Conservation (phyloP, 2,797 vertebrate genomes). For the Eurystomus glaucurus region DNA sequence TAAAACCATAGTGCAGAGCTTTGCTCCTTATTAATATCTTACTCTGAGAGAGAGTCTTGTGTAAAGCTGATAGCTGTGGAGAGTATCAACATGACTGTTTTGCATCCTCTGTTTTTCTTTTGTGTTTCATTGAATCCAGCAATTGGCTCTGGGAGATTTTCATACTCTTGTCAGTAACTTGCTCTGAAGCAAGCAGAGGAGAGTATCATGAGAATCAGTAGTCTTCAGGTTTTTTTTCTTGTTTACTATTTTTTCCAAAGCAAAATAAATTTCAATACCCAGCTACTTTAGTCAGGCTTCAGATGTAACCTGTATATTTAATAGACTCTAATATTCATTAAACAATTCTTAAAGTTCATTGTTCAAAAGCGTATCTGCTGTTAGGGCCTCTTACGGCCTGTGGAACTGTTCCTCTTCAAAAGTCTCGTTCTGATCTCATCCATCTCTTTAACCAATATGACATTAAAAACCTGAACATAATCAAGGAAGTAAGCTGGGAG, state of each 20-base stretch:
- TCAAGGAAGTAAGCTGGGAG: background rate
- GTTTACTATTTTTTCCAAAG: background rate
- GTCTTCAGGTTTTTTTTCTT: background rate
- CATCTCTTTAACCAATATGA: background rate
- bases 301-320: background rate
- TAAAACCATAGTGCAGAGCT: background rate
- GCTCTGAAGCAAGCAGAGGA: background rate
- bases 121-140: background rate
- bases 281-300: background rate
- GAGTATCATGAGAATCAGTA: background rate
- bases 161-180: background rate
- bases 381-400: background rate
- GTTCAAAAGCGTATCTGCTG: background rate
- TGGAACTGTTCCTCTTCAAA: background rate
- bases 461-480: background rate
- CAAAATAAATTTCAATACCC: background rate
- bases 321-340: background rate
- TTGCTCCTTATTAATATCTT: background rate
- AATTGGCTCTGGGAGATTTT: background rate
- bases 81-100: background rate
- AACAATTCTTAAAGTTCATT: background rate
- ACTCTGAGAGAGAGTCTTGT: background rate
- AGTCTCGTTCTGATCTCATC: background rate
- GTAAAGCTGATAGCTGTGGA: rapidly evolving
- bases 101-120: background rate